Conservation (phyloP, 1,140 invertebrate species). For the Notospermus geniculatus region DNA sequence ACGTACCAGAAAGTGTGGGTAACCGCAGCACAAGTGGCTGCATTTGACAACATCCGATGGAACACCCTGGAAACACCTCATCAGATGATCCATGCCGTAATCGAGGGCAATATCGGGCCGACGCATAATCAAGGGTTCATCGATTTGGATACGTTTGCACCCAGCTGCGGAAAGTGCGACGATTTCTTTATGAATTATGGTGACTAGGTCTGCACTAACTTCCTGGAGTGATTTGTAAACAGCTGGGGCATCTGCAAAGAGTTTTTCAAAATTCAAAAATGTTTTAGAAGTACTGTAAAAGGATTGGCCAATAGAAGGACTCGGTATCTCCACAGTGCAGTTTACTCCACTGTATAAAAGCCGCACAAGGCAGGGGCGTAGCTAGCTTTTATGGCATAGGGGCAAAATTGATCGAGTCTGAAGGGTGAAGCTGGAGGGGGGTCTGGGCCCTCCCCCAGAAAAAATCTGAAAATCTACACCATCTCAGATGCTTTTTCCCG, state of each 20-base stretch:
- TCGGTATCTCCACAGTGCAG: background rate
- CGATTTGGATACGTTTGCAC: slow-evolving; percentile 13
- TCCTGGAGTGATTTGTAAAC: slow-evolving; percentile 5
- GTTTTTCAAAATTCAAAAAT: background rate
- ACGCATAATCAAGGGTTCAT: slow-evolving; percentile 11
- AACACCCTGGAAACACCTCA: slow-evolving; percentile 12
- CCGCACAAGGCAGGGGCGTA: background rate
- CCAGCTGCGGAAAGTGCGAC: background rate
- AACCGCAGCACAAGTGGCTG: slow-evolving; percentile 13
- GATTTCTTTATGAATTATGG: slow-evolving; percentile 1
- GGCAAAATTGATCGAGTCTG: too few species aligned
- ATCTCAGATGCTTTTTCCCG: too few species aligned
- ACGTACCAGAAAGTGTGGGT: slow-evolving; percentile 2
- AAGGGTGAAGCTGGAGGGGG: too few species aligned
- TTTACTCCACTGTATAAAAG: background rate
- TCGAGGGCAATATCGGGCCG: slow-evolving; percentile 13
- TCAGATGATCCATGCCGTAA: slow-evolving; percentile 16
- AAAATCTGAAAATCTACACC: too few species aligned
- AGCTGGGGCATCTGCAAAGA: background rate
- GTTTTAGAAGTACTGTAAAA: background rate
- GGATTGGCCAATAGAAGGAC: background rate
- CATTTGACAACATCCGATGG: background rate
- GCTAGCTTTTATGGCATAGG: too few species aligned
- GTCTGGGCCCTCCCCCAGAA: too few species aligned
- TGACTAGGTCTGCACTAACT: background rate